Conservation (phyloP, 2,797 vertebrate species). For the Hybognathus amarus region DNA sequence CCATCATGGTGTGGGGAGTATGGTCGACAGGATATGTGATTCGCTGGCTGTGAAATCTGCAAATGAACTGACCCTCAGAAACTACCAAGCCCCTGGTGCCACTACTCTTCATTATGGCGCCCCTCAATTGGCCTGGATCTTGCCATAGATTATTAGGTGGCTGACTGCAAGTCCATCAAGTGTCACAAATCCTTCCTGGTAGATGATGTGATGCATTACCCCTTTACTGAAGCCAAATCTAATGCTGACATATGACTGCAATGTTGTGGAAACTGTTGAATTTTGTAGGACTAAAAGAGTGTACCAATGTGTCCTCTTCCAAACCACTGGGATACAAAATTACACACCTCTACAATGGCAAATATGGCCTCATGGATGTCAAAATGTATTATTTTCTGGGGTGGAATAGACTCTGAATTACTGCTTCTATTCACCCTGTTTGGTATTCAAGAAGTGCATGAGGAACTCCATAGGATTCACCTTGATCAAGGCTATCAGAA, state of each 20-base stretch:
- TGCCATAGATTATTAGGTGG: constrained; percentile 18
- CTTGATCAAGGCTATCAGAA: background rate
- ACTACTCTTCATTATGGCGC: constrained; percentile 19
- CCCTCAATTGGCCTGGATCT: background rate
- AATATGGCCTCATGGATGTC: background rate
- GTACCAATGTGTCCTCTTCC: background rate
- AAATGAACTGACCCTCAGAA: constrained; percentile 16
- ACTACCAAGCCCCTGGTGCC: background rate
- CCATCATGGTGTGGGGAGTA: background rate
- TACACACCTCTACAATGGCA: background rate
- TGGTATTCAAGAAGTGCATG: background rate
- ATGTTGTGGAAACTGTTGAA: background rate
- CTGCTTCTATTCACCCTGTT: background rate
- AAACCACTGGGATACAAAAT: background rate
- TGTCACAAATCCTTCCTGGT: constrained; percentile 22
- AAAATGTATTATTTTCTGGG: background rate
- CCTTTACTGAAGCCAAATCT: background rate
- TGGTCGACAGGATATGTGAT: background rate
- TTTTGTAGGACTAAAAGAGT: background rate
- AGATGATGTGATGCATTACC: constrained; percentile 4
- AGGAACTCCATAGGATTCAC: background rate
- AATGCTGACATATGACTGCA: background rate
- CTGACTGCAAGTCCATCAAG: background rate
- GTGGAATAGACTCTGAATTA: background rate
- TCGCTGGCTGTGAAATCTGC: constrained; percentile 12